Base-by-base conservation (phyloP, 2,888 invertebrate species). In the Drosophila diplacantha region DNA sequence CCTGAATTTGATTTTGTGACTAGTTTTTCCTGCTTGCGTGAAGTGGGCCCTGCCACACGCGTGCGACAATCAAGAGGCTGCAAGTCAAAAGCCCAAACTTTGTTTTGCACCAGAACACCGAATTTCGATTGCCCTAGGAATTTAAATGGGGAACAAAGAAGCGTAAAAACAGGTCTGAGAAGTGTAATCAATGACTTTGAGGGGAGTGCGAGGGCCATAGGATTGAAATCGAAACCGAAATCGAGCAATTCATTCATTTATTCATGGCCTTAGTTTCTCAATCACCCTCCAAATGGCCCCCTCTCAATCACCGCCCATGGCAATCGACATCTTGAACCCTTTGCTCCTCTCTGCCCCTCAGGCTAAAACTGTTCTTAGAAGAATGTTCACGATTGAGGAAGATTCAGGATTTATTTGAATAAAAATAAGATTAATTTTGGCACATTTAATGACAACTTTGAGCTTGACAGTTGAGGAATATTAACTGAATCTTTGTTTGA, bases 161-260 rank as follows among this genome's bases (percentile, higher is more conserved):
- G 26, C 35, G n/a, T 8, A 31, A n/a, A 14, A 43, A 43, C 43
- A 7, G 11, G 14, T 29, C 26, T 26, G 26, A 14, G 41, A 26
- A 24, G 24, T 16, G 16, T 14, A 37, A 50, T 26, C 39, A 39
- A 11, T 39, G 29, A 20, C 29, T 29, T 31, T n/a, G 5, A 1
- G 16, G 16, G 18, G 24, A 11, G 22, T 1, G 24, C 11, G 47
- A 35, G 8, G 11, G 41, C 26, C 37, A 31, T 22, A 11, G 32
- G 47, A 59, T 59, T 34, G 59, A 39, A 59, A 18, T 26, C 12
- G 31, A 61, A 62, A 37, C 37, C 44, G 29, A 46, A 46, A 46
- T 46, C 44, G 44, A 31, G 44, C 18, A 46, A 68, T 47, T 68
- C 68, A 65, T 65, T 65, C 69, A 65, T 68, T 64, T 68, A 65